Evolutionary conservation across 1,140 invertebrate species (phyloP), one percentile per base, ranked within the genome.

Genomic region (Cepaea nemoralis): DNA sequence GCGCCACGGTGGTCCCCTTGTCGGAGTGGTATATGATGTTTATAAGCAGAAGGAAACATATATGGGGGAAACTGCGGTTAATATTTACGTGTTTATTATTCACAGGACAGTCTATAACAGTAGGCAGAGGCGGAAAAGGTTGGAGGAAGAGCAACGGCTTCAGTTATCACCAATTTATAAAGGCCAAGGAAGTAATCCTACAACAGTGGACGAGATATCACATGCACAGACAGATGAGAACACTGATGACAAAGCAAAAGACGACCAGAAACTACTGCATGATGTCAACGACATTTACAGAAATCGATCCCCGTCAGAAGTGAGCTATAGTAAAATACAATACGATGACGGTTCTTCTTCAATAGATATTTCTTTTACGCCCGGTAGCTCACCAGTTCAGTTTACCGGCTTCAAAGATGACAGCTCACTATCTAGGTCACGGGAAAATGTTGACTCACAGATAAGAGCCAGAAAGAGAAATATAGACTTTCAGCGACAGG

Each of bases 141-240:
- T 6, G 12, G 59, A 63, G 33, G n/a, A 63, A 63, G 59, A 6
- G 19, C 8, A 12, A 19, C 8, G 19, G 45, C 45, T 8, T 12
- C 59, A 63, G 16, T 31, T 63, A 63, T 63, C 59, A 5, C 59
- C 59, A n/a, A 63, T 63, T n/a, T 63, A 63, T 31, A 63, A 63
- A 63, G 59, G 59, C 33, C 59, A 14, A 6, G 59, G 10, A 6
- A 31, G 27, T 5, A 5, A 1, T 31, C 2, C 59, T 1, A 31
- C 16, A 63, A 27, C 27, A 6, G 59, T 31, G 10, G 22, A 27
- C 5, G n/a, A 63, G 5, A 8, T 55, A n/a, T 24, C 50, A 2
- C n/a, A 14, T 22, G 3, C 5, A 63, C 19, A 63, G 6, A 63
- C 27, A 63, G 59, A 63, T 16, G n/a, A 27, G 1, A 3, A 63